These are phyloP conservation scores for Miniopterus natalensis DNA, from an alignment of 2,113 vertebrate species.

Conservation along the genomic window DNA sequence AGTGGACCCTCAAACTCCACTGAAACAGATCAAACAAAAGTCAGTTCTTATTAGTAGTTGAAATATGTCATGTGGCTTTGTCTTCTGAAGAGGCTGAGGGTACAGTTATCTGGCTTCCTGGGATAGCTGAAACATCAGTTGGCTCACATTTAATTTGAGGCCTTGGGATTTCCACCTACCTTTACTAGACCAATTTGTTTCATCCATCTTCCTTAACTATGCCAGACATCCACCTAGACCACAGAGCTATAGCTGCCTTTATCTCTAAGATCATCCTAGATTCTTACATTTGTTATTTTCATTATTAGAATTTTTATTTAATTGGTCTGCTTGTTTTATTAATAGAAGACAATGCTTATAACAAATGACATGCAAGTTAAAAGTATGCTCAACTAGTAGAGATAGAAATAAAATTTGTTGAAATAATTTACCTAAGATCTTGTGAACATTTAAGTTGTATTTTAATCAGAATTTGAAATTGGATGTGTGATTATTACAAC, in stretches of 20 bases:
- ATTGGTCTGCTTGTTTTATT: background rate
- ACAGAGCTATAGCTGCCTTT: background rate
- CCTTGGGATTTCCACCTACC: constrained; percentile 24
- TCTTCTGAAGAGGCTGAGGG: background rate
- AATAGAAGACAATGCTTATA: background rate
- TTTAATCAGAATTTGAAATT: constrained; percentile 52
- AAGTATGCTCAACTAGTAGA: constrained; percentile 30
- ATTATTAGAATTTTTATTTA: constrained; percentile 8
- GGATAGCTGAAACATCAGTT: background rate
- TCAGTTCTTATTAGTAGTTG: constrained; percentile 20
- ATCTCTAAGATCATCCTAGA: background rate
- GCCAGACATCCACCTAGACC: background rate
- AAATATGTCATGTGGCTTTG: background rate
- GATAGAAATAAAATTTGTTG: background rate
- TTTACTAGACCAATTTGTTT: background rate
- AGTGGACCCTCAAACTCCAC: background rate
- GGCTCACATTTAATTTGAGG: constrained; percentile 59
- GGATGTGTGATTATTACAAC: background rate
- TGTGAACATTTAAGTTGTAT: constrained; percentile 33
- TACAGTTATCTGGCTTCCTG: constrained; percentile 28
- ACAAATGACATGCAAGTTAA: background rate
- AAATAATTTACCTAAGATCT: constrained; percentile 26
- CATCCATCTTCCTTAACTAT: constrained; percentile 57
- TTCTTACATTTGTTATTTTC: constrained; percentile 49
- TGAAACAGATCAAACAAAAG: constrained; percentile 3